phyloP scores from a whole-genome alignment of 2,888 invertebrate species.

The Drosophila sordidula region DNA sequence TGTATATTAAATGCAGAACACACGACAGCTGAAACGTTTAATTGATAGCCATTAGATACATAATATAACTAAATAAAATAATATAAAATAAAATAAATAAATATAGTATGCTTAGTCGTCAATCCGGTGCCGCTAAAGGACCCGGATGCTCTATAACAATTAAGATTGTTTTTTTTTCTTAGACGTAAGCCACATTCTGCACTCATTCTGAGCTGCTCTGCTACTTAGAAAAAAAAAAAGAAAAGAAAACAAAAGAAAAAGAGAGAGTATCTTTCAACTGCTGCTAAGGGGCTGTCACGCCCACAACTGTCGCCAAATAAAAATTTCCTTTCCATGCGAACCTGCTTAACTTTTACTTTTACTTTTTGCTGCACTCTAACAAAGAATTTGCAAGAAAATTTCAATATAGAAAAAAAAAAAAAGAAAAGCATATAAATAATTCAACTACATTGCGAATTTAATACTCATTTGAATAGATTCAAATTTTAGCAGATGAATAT shows the following conservation, averaged over 20 bases:
- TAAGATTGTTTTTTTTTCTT: slow-evolving; percentile 66
- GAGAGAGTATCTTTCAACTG: slow-evolving; percentile 17
- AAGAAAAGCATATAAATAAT: slow-evolving; percentile 28
- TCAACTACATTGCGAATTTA: slow-evolving; percentile 72
- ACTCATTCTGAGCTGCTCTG: neutral
- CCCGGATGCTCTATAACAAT: slow-evolving; percentile 33
- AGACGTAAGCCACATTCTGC: slow-evolving; percentile 36
- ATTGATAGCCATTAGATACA: slow-evolving; percentile 21
- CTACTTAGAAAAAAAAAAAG: neutral
- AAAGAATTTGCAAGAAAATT: slow-evolving; percentile 2
- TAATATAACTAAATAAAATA: slow-evolving; percentile 16
- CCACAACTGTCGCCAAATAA: slow-evolving; percentile 39
- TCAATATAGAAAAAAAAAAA: slow-evolving; percentile 16
- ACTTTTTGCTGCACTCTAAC: slow-evolving; percentile 43
- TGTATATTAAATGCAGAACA: slow-evolving; percentile 57
- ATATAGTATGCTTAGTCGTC: slow-evolving; percentile 22
- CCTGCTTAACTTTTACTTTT: slow-evolving; percentile 37
- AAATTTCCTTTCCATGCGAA: slow-evolving; percentile 16
- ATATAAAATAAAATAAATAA: slow-evolving; percentile 20
- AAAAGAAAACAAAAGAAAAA: no score
- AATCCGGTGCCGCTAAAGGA: slow-evolving; percentile 3
- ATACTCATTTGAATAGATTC: slow-evolving; percentile 73
- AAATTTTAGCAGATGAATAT: slow-evolving; percentile 50
- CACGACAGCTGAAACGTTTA: slow-evolving; percentile 36
- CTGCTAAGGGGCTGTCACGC: slow-evolving; percentile 29